Conservation (phyloP, 2,113 vertebrate genomes). For the Rhinolophus sinicus region DNA sequence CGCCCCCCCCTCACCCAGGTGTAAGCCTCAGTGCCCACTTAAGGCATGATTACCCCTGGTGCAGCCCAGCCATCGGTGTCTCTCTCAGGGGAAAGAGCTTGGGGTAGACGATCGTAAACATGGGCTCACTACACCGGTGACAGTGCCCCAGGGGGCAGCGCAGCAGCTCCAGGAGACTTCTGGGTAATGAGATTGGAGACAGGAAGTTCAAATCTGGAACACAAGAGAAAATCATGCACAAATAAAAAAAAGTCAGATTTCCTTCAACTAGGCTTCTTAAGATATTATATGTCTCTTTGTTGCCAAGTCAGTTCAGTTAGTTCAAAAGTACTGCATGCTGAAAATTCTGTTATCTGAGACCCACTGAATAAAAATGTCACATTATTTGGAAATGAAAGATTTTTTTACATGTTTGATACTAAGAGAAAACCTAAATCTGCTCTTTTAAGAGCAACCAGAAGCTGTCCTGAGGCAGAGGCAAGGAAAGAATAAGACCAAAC, state of each 20-base stretch:
- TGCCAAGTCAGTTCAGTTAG: slow-evolving; percentile 5
- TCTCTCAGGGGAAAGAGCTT: slow-evolving; percentile 96
- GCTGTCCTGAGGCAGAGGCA: slow-evolving; percentile 1
- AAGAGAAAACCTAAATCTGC: slow-evolving; percentile 54
- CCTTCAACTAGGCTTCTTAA: not conserved
- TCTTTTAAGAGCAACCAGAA: slow-evolving; percentile 42
- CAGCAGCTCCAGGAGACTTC: slow-evolving; percentile 93
- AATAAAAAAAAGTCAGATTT: slow-evolving; percentile 26
- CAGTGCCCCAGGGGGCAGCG: slow-evolving; percentile 96
- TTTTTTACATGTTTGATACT: slow-evolving; percentile 47
- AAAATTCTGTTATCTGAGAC: slow-evolving; percentile 45
- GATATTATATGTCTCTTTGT: not conserved
- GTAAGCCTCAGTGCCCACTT: slow-evolving; percentile 74
- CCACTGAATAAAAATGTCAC: slow-evolving; percentile 37
- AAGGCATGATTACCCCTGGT: slow-evolving; percentile 91
- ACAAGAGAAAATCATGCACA: slow-evolving; percentile 57
- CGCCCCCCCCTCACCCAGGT: not conserved
- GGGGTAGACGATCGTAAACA: slow-evolving; percentile 98
- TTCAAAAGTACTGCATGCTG: slow-evolving; percentile 25
- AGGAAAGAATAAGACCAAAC: slow-evolving; percentile 59
- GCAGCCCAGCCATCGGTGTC: slow-evolving; percentile 95
- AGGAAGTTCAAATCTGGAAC: slow-evolving; percentile 88
- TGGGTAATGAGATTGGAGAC: slow-evolving; percentile 92
- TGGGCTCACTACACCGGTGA: slow-evolving; percentile 96
- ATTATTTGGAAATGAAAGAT: slow-evolving; percentile 60